Evolutionary conservation across 2,888 invertebrate genomes (phyloP).

Genomic region (Anticlea derivata): DNA sequence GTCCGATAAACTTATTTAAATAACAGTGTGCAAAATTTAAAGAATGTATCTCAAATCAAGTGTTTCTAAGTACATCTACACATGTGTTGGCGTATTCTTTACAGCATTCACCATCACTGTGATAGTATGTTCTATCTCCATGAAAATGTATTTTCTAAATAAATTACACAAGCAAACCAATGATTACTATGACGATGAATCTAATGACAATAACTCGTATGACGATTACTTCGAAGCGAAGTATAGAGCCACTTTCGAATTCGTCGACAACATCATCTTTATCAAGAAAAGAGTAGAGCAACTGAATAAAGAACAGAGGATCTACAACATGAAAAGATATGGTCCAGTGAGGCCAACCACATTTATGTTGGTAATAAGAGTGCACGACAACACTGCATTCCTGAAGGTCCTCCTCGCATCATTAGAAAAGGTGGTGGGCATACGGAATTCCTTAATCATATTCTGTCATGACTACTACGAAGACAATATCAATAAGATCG

Average conservation of each 20-base stretch:
- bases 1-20: neutral
- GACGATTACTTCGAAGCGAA: conserved; percentile 26
- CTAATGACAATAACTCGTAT: conserved; percentile 19
- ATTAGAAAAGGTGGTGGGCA: conserved; percentile 42
- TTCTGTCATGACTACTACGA: conserved; percentile 46
- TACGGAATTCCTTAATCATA: conserved; percentile 47
- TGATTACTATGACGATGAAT: conserved; percentile 29
- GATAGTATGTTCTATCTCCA: conserved; percentile 22
- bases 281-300: conserved; percentile 40
- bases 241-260: conserved; percentile 14
- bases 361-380: conserved; percentile 51
- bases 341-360: conserved; percentile 21
- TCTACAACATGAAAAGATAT: conserved; percentile 38
- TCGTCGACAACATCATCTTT: conserved; percentile 27
- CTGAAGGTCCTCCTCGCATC: conserved; percentile 45
- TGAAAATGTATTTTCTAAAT: conserved; percentile 29
- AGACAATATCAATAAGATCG: conserved; percentile 36
- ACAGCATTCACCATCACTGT: conserved; percentile 4
- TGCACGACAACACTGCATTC: conserved; percentile 44
- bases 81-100: conserved; percentile 1
- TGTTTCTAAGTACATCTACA: conserved; percentile 2
- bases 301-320: conserved; percentile 42
- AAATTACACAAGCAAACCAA: conserved; percentile 32
- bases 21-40: neutral
- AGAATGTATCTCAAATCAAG: conserved; percentile 2